Percentiles rank a stretch among this genome's conserved stretches.
Conservation (phyloP, 2,797 vertebrate genomes). For the Coluber constrictor region DNA sequence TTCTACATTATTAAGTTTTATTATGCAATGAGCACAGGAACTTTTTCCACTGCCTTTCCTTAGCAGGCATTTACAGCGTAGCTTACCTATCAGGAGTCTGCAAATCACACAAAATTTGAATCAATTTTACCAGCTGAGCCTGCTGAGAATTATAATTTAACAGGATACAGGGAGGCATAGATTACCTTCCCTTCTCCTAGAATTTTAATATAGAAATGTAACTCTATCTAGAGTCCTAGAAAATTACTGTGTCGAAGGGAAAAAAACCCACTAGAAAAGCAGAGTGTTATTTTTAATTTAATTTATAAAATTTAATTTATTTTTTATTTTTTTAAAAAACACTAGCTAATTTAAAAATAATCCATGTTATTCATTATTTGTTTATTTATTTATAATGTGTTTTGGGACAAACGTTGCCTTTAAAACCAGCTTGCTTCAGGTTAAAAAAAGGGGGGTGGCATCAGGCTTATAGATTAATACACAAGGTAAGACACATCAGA, state of each 20-base stretch:
- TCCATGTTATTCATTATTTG: neutral
- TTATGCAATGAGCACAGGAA: neutral
- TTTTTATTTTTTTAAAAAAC: neutral
- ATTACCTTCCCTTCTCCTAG: neutral
- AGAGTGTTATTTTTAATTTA: neutral
- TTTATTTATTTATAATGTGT: neutral
- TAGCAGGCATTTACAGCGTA: neutral
- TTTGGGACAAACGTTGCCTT: neutral
- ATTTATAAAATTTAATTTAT: neutral
- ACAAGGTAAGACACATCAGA: neutral
- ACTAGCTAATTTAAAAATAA: neutral
- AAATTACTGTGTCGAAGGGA: neutral
- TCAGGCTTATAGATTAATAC: neutral
- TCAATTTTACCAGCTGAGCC: neutral
- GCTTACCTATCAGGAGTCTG: neutral
- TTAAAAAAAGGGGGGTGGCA: neutral
- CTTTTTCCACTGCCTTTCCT: neutral
- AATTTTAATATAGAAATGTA: neutral
- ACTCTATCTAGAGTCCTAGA: neutral
- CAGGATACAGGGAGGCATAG: neutral
- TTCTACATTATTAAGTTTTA: neutral
- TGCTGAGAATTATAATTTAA: neutral
- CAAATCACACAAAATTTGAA: neutral
- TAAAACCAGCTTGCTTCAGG: neutral
- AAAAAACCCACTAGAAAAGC: neutral